phyloP scores from a whole-genome alignment of 2,797 vertebrate genomes.

The Megaceryle alcyon region DNA sequence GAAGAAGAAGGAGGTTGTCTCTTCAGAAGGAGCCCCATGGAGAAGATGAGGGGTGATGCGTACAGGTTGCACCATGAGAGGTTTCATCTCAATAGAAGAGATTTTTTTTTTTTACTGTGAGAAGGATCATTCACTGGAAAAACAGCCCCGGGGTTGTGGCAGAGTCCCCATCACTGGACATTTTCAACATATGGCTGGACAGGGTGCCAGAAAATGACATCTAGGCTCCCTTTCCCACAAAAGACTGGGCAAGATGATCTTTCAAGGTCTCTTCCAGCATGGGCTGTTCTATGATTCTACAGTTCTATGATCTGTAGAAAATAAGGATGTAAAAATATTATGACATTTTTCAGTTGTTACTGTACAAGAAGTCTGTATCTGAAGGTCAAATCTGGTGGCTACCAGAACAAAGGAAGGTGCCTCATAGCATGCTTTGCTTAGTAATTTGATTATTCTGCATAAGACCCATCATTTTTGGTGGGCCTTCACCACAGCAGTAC shows the following conservation, averaged over 20 bases:
- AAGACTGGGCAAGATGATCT: neutral
- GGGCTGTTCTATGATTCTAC: neutral
- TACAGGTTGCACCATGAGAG: neutral
- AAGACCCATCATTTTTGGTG: neutral
- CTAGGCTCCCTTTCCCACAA: neutral
- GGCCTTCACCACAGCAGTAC: neutral
- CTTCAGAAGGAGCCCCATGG: neutral
- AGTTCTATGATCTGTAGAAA: neutral
- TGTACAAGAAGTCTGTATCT: neutral
- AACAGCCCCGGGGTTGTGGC: neutral
- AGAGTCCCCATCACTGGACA: fast-evolving
- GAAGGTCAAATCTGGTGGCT: neutral
- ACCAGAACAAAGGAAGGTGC: neutral
- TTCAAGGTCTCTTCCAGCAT: neutral
- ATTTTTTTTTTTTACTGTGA: neutral
- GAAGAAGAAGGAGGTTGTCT: neutral
- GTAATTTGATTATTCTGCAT: neutral
- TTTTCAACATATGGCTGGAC: neutral
- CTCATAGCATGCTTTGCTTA: neutral
- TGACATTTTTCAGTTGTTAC: neutral
- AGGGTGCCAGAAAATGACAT: neutral
- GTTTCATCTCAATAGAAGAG: neutral
- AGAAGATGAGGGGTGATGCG: fast-evolving
- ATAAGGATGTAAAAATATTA: neutral
- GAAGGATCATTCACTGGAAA: neutral